A percentile compares a stretch with the other conserved stretches of the same genome.
phyloP scores from a whole-genome alignment of 2,113 vertebrate species.

The Triplophysa tibetana region DNA sequence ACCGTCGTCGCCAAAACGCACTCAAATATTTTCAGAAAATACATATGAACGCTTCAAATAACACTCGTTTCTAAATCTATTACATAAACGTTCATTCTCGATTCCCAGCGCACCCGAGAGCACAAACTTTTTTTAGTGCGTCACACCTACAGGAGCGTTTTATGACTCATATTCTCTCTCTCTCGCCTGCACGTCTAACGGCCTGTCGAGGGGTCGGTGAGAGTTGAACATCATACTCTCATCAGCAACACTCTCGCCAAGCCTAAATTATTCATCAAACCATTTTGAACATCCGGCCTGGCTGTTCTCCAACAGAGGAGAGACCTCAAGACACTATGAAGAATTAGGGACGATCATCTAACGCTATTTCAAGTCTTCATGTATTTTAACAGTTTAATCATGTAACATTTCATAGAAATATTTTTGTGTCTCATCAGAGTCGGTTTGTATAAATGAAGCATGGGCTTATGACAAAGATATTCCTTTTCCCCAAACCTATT shows the following conservation, averaged over 20 bases:
- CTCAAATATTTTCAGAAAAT: not conserved
- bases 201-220: conserved; percentile 16
- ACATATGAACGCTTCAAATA: not conserved
- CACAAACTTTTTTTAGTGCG: not conserved
- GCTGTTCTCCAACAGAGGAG: not conserved
- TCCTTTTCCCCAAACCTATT: not conserved
- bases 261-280: conserved; percentile 52
- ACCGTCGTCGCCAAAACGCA: not conserved
- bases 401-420: not conserved
- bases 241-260: conserved; percentile 54
- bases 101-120: not conserved
- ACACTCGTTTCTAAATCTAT: not conserved
- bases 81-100: not conserved
- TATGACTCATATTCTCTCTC: conserved; percentile 24
- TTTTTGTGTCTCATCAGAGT: not conserved
- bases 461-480: not conserved
- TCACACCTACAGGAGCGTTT: not conserved
- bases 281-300: conserved; percentile 9
- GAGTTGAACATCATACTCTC: conserved; percentile 60
- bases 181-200: not conserved
- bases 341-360: not conserved
- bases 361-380: not conserved
- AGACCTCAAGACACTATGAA: not conserved
- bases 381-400: not conserved
- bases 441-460: not conserved